phyloP scores from a whole-genome alignment of 1,140 invertebrate genomes.

The Asobara japonica region DNA sequence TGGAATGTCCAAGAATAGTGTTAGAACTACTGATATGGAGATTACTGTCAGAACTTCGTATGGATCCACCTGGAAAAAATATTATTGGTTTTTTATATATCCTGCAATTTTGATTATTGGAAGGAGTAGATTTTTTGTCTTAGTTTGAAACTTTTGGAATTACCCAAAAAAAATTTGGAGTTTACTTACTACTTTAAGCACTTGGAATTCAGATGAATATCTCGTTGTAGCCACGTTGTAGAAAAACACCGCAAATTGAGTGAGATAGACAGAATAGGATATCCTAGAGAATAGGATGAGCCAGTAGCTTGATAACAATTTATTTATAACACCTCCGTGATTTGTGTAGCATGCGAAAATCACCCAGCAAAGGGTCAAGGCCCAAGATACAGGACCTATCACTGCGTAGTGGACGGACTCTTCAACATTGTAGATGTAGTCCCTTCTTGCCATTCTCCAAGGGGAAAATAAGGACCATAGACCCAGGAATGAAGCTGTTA shows the following conservation, averaged over 20 bases:
- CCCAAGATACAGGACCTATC: conserved; percentile 72
- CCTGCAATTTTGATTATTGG: conserved; percentile 16
- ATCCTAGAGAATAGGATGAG: conserved; percentile 75
- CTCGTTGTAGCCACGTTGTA: conserved; percentile 70
- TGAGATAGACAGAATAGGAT: conserved; percentile 79
- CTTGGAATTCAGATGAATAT: conserved; percentile 68
- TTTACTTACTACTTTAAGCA: conserved; percentile 66
- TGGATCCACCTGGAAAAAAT: conserved; percentile 59
- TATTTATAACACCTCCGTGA: conserved; percentile 71
- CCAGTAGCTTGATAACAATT: conserved; percentile 73
- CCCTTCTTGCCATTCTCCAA: conserved; percentile 66
- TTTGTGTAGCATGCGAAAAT: conserved; percentile 73
- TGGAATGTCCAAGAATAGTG: conserved; percentile 68
- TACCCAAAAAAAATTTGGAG: no score
- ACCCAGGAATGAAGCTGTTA: conserved; percentile 64
- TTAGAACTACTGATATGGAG: conserved; percentile 57
- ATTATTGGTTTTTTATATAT: no score
- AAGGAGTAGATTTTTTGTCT: no score
- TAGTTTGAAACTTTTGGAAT: conserved; percentile 2
- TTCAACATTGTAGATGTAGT: conserved; percentile 71
- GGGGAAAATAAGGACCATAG: conserved; percentile 72
- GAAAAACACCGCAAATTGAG: conserved; percentile 76
- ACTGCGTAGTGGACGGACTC: conserved; percentile 74
- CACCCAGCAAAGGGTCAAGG: conserved; percentile 72
- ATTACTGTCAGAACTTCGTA: conserved; percentile 54